phyloP scores from a whole-genome alignment of 2,113 vertebrate species.

The Notothenia coriiceps region DNA sequence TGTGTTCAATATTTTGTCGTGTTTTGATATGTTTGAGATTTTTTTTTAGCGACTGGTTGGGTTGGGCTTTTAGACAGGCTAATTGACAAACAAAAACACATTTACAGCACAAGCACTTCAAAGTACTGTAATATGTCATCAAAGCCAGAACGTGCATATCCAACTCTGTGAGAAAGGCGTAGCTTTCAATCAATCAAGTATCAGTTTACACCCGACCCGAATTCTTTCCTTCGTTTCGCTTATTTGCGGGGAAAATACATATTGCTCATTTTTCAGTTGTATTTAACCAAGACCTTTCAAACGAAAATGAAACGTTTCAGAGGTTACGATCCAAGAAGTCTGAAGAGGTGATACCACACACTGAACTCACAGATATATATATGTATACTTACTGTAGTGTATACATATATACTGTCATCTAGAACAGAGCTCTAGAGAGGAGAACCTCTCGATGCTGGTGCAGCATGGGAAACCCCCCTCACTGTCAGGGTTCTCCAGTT shows the following conservation, averaged over 20 bases:
- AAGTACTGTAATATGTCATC: slow-evolving; percentile 66
- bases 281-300: slow-evolving; percentile 69
- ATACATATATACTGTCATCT: slow-evolving; percentile 62
- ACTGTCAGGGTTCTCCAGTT: slow-evolving; percentile 74
- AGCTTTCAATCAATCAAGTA: slow-evolving; percentile 75
- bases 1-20: slow-evolving; percentile 89
- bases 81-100: slow-evolving; percentile 68
- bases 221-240: slow-evolving; percentile 67
- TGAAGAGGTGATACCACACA: slow-evolving; percentile 72
- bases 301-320: slow-evolving; percentile 69
- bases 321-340: slow-evolving; percentile 75
- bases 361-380: slow-evolving; percentile 51
- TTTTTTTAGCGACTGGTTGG: slow-evolving; percentile 72
- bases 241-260: slow-evolving; percentile 79
- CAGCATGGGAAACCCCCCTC: slow-evolving; percentile 77
- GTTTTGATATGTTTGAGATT: slow-evolving; percentile 87
- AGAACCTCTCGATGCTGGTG: slow-evolving; percentile 83
- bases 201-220: slow-evolving; percentile 62
- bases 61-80: slow-evolving; percentile 68
- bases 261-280: slow-evolving; percentile 81
- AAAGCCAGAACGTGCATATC: slow-evolving; percentile 82
- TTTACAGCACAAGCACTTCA: slow-evolving; percentile 68
- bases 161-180: slow-evolving; percentile 79
- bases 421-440: slow-evolving; percentile 75
- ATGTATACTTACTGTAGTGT: slow-evolving; percentile 34